phyloP scores from a whole-genome alignment of 92 coral and sea anemone species.

The Chrysogorgia sp. region DNA sequence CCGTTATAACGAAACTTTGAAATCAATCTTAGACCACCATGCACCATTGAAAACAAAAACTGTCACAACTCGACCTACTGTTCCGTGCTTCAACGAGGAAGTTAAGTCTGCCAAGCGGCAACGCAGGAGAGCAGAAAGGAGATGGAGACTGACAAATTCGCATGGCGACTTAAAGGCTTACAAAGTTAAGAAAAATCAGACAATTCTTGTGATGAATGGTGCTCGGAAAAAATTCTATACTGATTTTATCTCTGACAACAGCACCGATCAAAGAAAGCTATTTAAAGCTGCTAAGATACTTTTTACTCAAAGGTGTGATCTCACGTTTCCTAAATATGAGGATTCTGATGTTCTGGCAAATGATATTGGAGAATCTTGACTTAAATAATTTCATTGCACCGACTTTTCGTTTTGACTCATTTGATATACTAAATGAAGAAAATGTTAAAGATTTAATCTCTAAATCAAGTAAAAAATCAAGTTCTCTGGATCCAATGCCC shows the following conservation, averaged over 20 bases:
- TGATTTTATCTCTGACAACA: slow-evolving; percentile 47
- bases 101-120: too few species aligned
- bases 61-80: neutral
- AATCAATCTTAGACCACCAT: slow-evolving; percentile 2
- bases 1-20: slow-evolving; percentile 6
- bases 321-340: slow-evolving; percentile 36
- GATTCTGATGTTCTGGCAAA: slow-evolving; percentile 48
- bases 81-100: neutral
- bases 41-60: neutral
- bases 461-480: slow-evolving; percentile 43
- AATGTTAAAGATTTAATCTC: slow-evolving; percentile 29
- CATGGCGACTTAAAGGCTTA: slow-evolving; percentile 43
- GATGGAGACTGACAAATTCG: slow-evolving; percentile 34
- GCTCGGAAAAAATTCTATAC: slow-evolving; percentile 48
- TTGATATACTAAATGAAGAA: slow-evolving; percentile 18
- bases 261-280: slow-evolving; percentile 57
- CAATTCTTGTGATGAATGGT: slow-evolving; percentile 38
- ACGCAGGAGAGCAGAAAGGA: slow-evolving; percentile 15
- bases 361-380: slow-evolving; percentile 47
- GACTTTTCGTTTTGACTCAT: neutral
- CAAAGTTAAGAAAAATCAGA: slow-evolving; percentile 54
- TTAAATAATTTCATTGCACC: neutral
- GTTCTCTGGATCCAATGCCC: slow-evolving; percentile 58
- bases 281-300: slow-evolving; percentile 61
- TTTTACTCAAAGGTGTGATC: slow-evolving; percentile 38